phyloP scores from a whole-genome alignment of 2,888 invertebrate species.

The Scaptomyza cyrtandrae region DNA sequence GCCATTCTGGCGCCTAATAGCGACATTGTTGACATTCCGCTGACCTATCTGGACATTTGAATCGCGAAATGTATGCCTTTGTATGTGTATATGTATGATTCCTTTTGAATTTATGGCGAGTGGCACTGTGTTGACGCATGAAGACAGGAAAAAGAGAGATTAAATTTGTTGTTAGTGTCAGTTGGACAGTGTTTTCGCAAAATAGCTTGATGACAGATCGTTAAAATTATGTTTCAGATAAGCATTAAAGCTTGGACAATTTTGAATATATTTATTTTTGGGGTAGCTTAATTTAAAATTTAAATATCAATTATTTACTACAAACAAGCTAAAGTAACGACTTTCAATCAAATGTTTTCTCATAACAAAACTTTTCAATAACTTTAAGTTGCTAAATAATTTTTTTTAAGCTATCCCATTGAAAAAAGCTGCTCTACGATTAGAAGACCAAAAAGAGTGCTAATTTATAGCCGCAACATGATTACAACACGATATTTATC shows the following conservation, averaged over 20 bases:
- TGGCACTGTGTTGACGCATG: constrained; percentile 1
- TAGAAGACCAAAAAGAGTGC: constrained; percentile 17
- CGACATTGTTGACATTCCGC: constrained; percentile 68
- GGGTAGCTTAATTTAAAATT: no score
- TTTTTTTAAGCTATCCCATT: no score
- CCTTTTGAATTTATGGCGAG: constrained; percentile 45
- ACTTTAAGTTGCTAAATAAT: no score
- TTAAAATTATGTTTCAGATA: background rate
- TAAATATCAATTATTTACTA: no score
- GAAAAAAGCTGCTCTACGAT: no score
- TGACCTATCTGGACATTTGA: constrained; percentile 66
- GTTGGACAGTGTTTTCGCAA: background rate
- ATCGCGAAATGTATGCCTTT: constrained; percentile 52
- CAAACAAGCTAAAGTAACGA: no score
- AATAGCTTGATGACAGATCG: constrained; percentile 3
- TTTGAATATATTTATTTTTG: no score
- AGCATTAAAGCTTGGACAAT: no score
- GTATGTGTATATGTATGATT: constrained; percentile 33
- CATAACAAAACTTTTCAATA: no score
- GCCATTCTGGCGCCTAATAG: constrained; percentile 51
- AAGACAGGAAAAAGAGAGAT: constrained; percentile 2
- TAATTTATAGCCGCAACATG: constrained; percentile 31
- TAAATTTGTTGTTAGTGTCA: constrained; percentile 26
- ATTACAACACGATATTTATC: constrained; percentile 56
- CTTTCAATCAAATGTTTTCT: no score